Conservation (phyloP, 2,113 vertebrate species). For the Sminthopsis crassicaudata region DNA sequence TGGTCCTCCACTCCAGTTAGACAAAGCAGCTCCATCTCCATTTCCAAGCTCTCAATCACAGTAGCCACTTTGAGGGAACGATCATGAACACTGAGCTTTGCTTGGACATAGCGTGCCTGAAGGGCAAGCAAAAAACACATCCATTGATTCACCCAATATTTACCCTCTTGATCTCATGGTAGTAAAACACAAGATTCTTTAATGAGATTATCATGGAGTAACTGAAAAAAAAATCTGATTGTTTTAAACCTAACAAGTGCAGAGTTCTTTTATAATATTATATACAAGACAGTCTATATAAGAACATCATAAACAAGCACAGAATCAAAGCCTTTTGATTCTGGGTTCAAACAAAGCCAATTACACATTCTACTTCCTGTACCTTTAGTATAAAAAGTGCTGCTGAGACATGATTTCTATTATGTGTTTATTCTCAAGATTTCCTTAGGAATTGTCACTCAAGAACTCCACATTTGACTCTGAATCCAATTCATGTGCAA, state of each 20-base stretch:
- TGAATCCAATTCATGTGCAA: background rate
- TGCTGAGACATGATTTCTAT: background rate
- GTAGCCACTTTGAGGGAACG: constrained; percentile 98
- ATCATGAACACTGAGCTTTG: constrained; percentile 97
- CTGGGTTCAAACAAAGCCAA: background rate
- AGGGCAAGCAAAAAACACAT: constrained; percentile 52
- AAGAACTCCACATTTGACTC: background rate
- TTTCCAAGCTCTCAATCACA: constrained; percentile 97
- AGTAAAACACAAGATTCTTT: background rate
- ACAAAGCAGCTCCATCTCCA: constrained; percentile 99
- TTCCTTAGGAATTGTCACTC: background rate
- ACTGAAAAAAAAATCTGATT: background rate
- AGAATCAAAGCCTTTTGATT: background rate
- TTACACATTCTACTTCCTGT: background rate
- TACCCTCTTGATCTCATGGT: background rate
- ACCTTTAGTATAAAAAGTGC: background rate
- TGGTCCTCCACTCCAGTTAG: constrained; percentile 97
- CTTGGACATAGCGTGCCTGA: constrained; percentile 95
- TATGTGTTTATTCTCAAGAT: background rate
- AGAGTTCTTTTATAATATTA: background rate
- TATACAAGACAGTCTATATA: background rate
- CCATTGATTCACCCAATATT: constrained; percentile 24
- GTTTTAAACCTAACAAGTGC: background rate
- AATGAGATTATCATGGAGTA: background rate
- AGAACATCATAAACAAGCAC: background rate